Conservation (phyloP, 2,888 invertebrate species). For the Beris morrisii region DNA sequence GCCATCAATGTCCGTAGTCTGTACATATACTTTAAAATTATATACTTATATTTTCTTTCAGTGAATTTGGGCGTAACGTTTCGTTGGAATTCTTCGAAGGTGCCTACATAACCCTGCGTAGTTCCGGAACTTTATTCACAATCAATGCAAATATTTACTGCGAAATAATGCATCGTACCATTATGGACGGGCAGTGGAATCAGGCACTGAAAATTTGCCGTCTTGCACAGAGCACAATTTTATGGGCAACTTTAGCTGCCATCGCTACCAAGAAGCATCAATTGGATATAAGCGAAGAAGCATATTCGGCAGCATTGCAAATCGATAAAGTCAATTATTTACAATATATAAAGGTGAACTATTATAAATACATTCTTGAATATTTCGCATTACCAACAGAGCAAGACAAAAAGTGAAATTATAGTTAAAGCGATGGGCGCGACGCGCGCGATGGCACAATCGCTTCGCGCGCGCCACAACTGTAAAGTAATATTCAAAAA, state of each 20-base stretch:
- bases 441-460: no score
- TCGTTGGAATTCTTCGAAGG: constrained; percentile 80
- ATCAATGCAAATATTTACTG: constrained; percentile 53
- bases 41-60: constrained; percentile 53
- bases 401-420: no score
- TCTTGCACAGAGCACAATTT: constrained; percentile 60
- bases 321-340: constrained; percentile 85
- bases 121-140: constrained; percentile 81
- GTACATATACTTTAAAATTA: not conserved
- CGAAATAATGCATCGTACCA: constrained; percentile 65
- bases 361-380: not conserved
- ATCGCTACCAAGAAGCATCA: constrained; percentile 86
- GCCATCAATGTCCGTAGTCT: no score
- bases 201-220: constrained; percentile 79
- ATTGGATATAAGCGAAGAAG: constrained; percentile 88
- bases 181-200: constrained; percentile 79
- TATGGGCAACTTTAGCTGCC: constrained; percentile 95
- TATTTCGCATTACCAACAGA: no score
- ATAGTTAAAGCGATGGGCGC: no score
- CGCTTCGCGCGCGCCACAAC: no score
- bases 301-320: constrained; percentile 88
- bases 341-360: constrained; percentile 72
- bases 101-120: constrained; percentile 79
- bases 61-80: constrained; percentile 87
- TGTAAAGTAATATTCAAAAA: no score